Evolutionary conservation across 2,797 vertebrate species (phyloP), one percentile per base, ranked within the genome.

Genomic region (Valencia hispanica): DNA sequence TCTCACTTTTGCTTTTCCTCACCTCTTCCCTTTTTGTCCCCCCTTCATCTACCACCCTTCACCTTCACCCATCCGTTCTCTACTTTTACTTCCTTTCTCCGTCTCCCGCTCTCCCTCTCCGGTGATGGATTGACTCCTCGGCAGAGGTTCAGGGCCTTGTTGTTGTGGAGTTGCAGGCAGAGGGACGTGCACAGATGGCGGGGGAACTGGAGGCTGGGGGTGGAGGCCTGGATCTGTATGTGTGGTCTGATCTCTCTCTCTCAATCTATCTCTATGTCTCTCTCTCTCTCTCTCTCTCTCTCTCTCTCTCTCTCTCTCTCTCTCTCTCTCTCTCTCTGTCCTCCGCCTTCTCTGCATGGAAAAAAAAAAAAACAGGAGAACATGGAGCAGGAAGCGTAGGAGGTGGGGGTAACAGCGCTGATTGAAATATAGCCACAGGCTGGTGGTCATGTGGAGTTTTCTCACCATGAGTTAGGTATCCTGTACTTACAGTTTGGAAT

Each of bases 71-170:
- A 73, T 57, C 63, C 65, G 20, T 57, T 81, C 76, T 55, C 66
- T 78, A 63, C 32, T 55, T 82, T 86, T 78, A 72, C 82, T 86
- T 82, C 80, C 83, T 81, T 75, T 78, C 81, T 81, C 78, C 36
- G 73, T 87, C 84, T 82, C 70, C 73, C n/a, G 9, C 80, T 77
- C 88, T 83, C 83, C 80, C 87, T 87, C 77, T 72, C 32, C 77
- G 51, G 89, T 96, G 96, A 96, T 96, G 95, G 96, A 97, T 96
- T 96, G 96, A 97, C 97, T 96, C 95, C 95, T 94, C 94, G 77
- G 92, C 86, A 61, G 91, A 93, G 94, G 92, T 93, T 93, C 93
- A 94, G 95, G 92, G 87, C 90, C 89, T 92, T 90, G 84, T 93
- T 96, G 94, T 95, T 94, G 91, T 93, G 90, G 90, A 92, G 90